These are phyloP conservation scores for cattle (Bos taurus) DNA, from an alignment of 2,113 vertebrate genomes.

Conservation along the genomic window ARS-UCD2.0 NC_037335.1:98736001-98736500, in stretches of 20 bases:
- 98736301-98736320: background rate
- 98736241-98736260: background rate
- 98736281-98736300: background rate
- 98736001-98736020: background rate
- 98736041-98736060: background rate
- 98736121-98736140: background rate
- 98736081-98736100: background rate
- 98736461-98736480: background rate
- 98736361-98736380: background rate
- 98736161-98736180: background rate
- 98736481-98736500: background rate
- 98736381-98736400: background rate
- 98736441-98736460: background rate
- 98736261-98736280: background rate
- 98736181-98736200: background rate
- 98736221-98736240: background rate
- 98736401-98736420: background rate
- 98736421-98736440: background rate
- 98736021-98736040: background rate
- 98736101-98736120: background rate
- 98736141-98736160: background rate
- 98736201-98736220: background rate
- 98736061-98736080: background rate
- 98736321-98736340: background rate
- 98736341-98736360: background rate